Conservation (phyloP, 2,113 vertebrate species). For the Erythrocebus patas region DNA sequence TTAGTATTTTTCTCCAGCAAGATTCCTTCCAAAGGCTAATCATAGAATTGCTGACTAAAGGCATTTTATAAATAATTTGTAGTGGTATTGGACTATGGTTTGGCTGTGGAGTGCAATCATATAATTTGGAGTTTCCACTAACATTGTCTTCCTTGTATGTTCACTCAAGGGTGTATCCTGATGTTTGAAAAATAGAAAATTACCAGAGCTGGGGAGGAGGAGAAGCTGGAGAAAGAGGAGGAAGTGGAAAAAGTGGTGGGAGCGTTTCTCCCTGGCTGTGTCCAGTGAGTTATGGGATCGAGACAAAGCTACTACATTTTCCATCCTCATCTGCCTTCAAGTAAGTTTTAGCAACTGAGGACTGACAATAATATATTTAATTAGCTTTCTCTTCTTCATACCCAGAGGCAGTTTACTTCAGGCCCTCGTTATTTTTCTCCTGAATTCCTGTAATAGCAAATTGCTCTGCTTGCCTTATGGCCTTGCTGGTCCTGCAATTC, state of each 20-base stretch:
- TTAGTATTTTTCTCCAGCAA: neutral
- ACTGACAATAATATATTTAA: neutral
- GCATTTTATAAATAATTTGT: neutral
- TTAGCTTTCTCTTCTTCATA: neutral
- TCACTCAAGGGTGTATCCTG: neutral
- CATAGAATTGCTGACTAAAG: neutral
- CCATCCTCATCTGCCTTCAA: neutral
- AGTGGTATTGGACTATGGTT: neutral
- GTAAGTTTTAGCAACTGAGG: neutral
- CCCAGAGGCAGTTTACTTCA: neutral
- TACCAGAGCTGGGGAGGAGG: neutral
- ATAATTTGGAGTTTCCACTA: neutral
- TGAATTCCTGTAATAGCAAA: neutral
- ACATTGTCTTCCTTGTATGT: neutral
- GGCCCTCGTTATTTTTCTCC: neutral
- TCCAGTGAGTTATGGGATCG: neutral
- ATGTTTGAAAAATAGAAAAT: conserved; percentile 21
- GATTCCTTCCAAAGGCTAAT: neutral
- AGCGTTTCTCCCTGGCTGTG: neutral
- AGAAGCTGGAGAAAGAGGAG: neutral
- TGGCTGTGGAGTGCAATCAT: neutral
- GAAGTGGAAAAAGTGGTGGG: neutral
- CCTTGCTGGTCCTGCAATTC: neutral
- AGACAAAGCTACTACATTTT: neutral
- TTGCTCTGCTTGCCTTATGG: neutral